These are phyloP conservation scores for Zaprionus gabonicus DNA, from an alignment of 1,140 invertebrate genomes.

Conservation along the genomic window DNA sequence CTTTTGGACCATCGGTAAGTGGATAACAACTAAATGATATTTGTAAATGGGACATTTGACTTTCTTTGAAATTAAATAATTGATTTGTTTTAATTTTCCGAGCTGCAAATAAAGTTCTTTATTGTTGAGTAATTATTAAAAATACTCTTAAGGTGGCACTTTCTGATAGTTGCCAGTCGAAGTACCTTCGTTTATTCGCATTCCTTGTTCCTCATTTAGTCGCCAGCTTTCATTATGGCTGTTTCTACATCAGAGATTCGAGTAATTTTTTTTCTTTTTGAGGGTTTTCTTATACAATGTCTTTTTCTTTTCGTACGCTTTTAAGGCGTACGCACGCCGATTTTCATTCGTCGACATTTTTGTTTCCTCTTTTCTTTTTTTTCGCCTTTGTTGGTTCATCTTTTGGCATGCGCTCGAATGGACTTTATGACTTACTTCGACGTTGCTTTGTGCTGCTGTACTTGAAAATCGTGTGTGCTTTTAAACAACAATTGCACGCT, in stretches of 20 bases:
- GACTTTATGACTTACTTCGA: constrained; percentile 73
- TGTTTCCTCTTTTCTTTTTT: background rate
- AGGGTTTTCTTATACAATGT: constrained; percentile 3
- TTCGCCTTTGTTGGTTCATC: constrained; percentile 25
- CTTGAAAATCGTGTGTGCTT: constrained; percentile 12
- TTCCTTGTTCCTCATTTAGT: constrained; percentile 7
- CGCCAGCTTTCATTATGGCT: constrained; percentile 1
- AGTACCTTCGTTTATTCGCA: constrained; percentile 5
- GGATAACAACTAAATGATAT: background rate
- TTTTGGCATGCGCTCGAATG: constrained; percentile 46
- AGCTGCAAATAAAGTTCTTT: background rate
- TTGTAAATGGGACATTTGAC: no score
- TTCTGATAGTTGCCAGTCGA: constrained; percentile 2
- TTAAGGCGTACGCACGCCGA: constrained; percentile 20
- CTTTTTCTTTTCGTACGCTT: background rate
- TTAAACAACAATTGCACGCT: constrained; percentile 17
- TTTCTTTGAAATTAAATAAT: no score
- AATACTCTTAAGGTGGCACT: background rate
- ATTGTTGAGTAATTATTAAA: no score
- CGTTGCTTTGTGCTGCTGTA: constrained; percentile 16
- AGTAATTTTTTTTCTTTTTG: constrained; percentile 21
- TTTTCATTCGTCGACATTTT: constrained; percentile 36
- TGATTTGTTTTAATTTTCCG: background rate
- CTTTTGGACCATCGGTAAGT: constrained; percentile 81
- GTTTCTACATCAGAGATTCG: constrained; percentile 14